phyloP scores from a whole-genome alignment of 2,888 invertebrate species.

The Tholera decimalis region DNA sequence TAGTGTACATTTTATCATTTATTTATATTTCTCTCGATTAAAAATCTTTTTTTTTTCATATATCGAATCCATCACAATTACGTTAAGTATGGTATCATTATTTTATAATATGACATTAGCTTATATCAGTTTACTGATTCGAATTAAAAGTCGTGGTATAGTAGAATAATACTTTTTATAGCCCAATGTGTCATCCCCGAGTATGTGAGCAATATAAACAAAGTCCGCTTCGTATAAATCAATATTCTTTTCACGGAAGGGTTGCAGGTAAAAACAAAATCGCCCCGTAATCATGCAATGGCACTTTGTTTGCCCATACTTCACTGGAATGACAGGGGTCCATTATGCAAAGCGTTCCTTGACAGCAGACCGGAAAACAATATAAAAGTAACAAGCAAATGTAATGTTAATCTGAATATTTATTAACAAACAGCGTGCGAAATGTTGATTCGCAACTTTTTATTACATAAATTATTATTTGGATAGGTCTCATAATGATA shows the following conservation, averaged over 20 bases:
- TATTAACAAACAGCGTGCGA: conserved; percentile 19
- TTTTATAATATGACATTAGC: no score
- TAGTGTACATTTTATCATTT: no score
- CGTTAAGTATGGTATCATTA: no score
- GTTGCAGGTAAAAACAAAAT: conserved; percentile 26
- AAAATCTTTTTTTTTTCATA: no score
- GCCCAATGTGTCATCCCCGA: no score
- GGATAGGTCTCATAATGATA: not conserved
- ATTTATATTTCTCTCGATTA: no score
- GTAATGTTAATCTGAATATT: conserved; percentile 18
- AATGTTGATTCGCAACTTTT: no score
- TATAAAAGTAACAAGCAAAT: conserved; percentile 25
- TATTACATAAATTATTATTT: conserved; percentile 6
- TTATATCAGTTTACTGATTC: no score
- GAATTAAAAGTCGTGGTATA: no score
- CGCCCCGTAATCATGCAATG: conserved; percentile 25
- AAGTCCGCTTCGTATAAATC: not conserved
- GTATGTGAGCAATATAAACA: not conserved
- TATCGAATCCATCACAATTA: no score
- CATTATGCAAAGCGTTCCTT: conserved; percentile 35
- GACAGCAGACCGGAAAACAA: conserved; percentile 26
- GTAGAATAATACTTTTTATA: no score
- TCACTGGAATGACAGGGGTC: conserved; percentile 21
- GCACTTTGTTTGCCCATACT: conserved; percentile 31
- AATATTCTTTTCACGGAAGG: conserved; percentile 22